Base-by-base conservation (phyloP, 2,113 vertebrate species). In the Corvus hawaiiensis region DNA sequence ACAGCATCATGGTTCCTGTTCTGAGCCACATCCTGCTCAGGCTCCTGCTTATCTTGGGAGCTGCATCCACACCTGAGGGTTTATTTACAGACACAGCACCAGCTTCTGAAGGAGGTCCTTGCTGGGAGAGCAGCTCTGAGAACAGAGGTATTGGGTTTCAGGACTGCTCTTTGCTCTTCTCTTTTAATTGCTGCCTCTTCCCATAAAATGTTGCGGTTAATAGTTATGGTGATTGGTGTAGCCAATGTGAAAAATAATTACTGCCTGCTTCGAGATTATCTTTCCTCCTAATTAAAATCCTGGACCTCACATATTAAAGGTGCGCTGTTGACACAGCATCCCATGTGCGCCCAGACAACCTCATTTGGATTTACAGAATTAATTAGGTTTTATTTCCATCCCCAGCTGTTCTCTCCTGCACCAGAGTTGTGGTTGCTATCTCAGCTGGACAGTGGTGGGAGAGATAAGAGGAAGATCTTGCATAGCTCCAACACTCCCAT, bases 251-350 rank as follows among this genome's bases (percentile, higher is more conserved):
- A 97, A 98, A 98, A 98, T 97, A 97, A 98, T 98, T 96, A 97
- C 92, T 96, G 95, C 79, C 96, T 96, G 95, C 96, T 97, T 91
- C 81, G 71, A 97, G 96, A 97, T 96, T 86, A 96, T 96, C 97
- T 96, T 95, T 93, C 90, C 95, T 97, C 88, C 97, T 98, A 98
- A 98, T 98, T 98, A 98, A 98, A 98, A 97, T 97, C 97, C 95
- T 73, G 87, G 96, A 94, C 86, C 97, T 93, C n/a, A 15, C 81
- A 91, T 97, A 97, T 93, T 96, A 96, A 97, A 98, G 97, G 97
- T 97, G 94, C 2, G 32, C 93, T 95, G 93, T 97, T 97, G 93
- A 96, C 94, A 96, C 84, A 87, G 82, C 41, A 48, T 97, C 97
- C 94, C 84, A 39, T 94, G 94, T 94, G 93, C 61, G 11, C 96